Conservation (phyloP, 2,797 vertebrate species). For the Jordanella pulchra region DNA sequence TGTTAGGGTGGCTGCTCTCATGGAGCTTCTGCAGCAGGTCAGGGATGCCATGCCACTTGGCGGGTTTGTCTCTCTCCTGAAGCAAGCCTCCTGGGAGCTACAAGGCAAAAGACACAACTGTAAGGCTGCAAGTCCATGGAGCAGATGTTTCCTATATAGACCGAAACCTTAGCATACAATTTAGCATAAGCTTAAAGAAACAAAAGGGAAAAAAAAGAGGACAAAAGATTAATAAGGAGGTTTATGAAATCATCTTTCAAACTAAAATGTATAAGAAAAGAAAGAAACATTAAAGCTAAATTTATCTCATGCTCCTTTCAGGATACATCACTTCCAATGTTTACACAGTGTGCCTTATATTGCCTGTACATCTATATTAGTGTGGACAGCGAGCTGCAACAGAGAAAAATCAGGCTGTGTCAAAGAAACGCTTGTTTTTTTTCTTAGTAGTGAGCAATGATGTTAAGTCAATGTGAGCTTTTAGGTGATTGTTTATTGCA, state of each 20-base stretch:
- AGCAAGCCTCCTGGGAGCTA: slow-evolving; percentile 91
- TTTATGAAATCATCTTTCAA: not conserved
- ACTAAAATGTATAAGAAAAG: not conserved
- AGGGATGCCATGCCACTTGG: slow-evolving; percentile 96
- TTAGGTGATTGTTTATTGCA: no score
- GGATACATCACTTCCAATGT: not conserved
- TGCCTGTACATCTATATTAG: no score
- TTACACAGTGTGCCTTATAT: no score
- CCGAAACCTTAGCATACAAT: not conserved
- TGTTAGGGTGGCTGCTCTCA: slow-evolving; percentile 92
- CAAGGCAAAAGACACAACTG: slow-evolving; percentile 25
- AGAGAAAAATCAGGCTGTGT: no score
- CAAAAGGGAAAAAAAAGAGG: not conserved
- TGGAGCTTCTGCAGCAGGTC: slow-evolving; percentile 90
- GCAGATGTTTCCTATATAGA: not conserved
- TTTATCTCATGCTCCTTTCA: not conserved
- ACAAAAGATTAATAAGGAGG: not conserved
- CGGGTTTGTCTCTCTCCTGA: slow-evolving; percentile 91
- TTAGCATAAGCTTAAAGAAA: not conserved
- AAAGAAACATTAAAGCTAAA: not conserved
- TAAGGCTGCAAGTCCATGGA: not conserved
- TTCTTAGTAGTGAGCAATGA: no score
- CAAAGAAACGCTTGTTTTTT: no score
- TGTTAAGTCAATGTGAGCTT: no score
- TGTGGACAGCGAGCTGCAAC: no score